Base-by-base conservation (phyloP, 2,113 vertebrate genomes). In the Mustelus asterias region DNA sequence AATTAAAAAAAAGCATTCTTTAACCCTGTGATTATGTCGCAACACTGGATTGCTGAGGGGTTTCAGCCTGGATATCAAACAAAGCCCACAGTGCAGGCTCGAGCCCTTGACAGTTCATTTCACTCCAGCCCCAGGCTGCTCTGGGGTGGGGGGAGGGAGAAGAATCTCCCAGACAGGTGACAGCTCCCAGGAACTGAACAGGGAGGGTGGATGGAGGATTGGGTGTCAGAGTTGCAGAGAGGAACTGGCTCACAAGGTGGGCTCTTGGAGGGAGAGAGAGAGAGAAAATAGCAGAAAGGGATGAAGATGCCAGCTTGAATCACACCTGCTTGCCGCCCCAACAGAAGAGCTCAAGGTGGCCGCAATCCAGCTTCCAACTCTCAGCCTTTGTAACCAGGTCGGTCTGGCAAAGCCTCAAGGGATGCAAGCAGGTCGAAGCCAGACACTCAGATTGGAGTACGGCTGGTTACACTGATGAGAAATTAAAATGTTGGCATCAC, bases 1-100 rank as follows among this genome's bases (percentile, higher is more conserved):
- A 95, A 95, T 95, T 94, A 69, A 48, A 65, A 95, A 94, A 94
- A 94, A 70, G 20, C 24, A 24, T 29, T 44, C 67, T 95, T 70
- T 37, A 95, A 95, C 93, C 93, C 93, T 41, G 67, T 72, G 93
- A 95, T 95, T 72, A 72, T 48, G 24, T 41, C 11, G 41, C 41
- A 26, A 48, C 41, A 67, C 10, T 41, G 48, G 93, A 95, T 69
- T 95, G 58, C 33, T 37, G 89, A 92, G 54, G 89, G 60, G 60
- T 67, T 93, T 37, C 16, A 20, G 33, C 8, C 89, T 9, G 33
- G 89, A 93, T 93, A 29, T 63, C 18, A 16, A 93, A 63, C 88
- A 90, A 63, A 93, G 14, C 89, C 33, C 63, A 65, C 18, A n/a
- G 7, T 16, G 1, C 33, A 10, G 60, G 16, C 33, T 65, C 20